Evolutionary conservation across 2,113 vertebrate species (phyloP).

Genomic region (Daboia siamensis): DNA sequence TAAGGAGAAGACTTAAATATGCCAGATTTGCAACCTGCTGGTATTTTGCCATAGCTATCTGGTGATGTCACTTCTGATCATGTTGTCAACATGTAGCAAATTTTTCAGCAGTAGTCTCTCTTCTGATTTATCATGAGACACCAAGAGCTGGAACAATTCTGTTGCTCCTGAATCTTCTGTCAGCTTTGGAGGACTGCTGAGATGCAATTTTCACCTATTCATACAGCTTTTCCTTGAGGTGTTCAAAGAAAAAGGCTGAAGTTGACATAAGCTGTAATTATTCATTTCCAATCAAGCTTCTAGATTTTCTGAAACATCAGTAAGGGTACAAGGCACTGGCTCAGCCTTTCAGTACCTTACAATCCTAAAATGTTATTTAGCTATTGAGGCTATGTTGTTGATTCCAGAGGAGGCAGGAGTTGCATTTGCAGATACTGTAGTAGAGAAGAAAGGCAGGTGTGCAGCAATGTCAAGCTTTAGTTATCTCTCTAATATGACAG

Average conservation of each 20-base stretch:
- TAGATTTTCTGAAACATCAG: not conserved
- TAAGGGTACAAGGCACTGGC: not conserved
- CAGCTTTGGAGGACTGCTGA: not conserved
- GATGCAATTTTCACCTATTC: not conserved
- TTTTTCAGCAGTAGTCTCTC: not conserved
- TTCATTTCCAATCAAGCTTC: not conserved
- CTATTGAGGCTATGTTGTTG: not conserved
- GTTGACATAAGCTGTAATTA: not conserved
- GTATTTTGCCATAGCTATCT: not conserved
- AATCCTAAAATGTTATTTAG: not conserved
- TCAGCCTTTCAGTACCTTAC: not conserved
- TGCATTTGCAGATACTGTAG: not conserved
- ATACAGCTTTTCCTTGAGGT: not conserved
- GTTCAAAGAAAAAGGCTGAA: not conserved
- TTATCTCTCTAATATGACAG: not conserved
- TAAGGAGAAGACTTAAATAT: not conserved
- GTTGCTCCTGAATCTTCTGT: not conserved
- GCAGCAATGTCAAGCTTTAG: not conserved
- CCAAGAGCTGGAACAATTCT: not conserved
- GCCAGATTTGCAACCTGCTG: not conserved
- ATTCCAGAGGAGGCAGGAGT: not conserved
- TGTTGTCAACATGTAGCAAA: not conserved
- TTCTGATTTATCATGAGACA: not conserved
- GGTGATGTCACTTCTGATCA: not conserved
- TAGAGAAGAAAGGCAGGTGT: not conserved